phyloP scores from a whole-genome alignment of 2,888 invertebrate genomes.

The Clistopyga incitator region DNA sequence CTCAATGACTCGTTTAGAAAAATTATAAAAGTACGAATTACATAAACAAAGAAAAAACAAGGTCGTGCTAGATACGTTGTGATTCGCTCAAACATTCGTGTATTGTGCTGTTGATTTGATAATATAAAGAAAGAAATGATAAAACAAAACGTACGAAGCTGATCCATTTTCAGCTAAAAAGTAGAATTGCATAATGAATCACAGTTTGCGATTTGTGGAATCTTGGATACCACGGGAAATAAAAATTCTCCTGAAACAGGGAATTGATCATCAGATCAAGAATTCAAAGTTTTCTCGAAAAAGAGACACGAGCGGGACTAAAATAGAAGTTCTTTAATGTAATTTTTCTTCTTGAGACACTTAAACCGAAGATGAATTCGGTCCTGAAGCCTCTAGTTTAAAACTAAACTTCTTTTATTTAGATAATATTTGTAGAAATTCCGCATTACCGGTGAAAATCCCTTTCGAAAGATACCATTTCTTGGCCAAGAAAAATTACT shows the following conservation, averaged over 20 bases:
- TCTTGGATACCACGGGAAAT: slow-evolving; percentile 44
- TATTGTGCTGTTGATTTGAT: slow-evolving; percentile 54
- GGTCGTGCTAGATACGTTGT: slow-evolving; percentile 19
- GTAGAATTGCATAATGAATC: slow-evolving; percentile 72
- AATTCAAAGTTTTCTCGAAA: background rate
- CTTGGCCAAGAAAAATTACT: background rate
- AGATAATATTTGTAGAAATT: background rate
- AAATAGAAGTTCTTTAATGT: background rate
- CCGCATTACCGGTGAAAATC: background rate
- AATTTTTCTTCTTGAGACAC: background rate
- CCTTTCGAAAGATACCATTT: background rate
- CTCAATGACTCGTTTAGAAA: slow-evolving; percentile 2
- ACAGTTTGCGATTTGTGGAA: slow-evolving; percentile 74
- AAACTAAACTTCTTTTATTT: background rate
- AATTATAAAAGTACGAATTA: background rate
- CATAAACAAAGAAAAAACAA: slow-evolving; percentile 10
- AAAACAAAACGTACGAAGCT: slow-evolving; percentile 63
- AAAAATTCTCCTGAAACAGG: slow-evolving; percentile 39
- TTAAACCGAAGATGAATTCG: background rate
- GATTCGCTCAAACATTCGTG: slow-evolving; percentile 35
- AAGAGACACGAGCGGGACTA: background rate
- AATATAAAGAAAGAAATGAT: slow-evolving; percentile 54
- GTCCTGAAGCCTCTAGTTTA: background rate
- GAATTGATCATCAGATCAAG: slow-evolving; percentile 4
- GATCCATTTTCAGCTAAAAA: background rate